Evolutionary conservation across 2,888 invertebrate species (phyloP).

Genomic region (Apamea anceps): DNA sequence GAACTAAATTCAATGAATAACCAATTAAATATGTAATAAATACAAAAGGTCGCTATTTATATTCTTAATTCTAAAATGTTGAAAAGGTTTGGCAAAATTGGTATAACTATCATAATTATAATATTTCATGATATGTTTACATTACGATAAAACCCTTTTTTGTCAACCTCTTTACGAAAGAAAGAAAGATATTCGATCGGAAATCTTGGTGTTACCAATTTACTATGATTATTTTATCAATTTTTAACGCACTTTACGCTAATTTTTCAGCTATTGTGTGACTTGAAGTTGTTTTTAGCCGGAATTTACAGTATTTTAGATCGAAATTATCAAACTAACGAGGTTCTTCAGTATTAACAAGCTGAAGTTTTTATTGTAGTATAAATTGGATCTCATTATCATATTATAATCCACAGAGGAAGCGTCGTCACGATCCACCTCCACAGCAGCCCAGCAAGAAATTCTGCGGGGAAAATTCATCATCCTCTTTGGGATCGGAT

Average conservation of each 20-base stretch:
- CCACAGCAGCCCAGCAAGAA: constrained; percentile 82
- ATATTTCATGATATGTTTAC: too few relatives aligned
- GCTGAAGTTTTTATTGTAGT: not conserved
- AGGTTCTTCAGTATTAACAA: not conserved
- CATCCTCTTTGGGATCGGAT: constrained; percentile 65
- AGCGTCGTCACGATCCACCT: constrained; percentile 82
- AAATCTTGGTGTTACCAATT: not conserved
- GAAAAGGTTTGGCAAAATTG: not conserved
- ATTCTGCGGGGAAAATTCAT: constrained; percentile 81
- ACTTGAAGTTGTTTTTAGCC: not conserved
- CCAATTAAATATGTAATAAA: not conserved
- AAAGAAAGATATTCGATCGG: not conserved
- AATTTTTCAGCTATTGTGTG: not conserved
- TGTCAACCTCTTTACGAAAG: not conserved
- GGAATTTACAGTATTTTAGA: not conserved
- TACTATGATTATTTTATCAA: not conserved
- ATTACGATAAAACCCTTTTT: not conserved
- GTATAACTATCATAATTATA: not conserved
- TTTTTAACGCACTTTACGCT: not conserved
- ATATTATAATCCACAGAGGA: constrained; percentile 76
- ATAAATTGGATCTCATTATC: not conserved
- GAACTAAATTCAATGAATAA: not conserved
- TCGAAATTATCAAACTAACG: not conserved
- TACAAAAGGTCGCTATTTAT: not conserved
- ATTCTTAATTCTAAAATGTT: not conserved